Evolutionary conservation across 2,797 vertebrate species (phyloP).

Genomic region (Halcyon leucocephala): DNA sequence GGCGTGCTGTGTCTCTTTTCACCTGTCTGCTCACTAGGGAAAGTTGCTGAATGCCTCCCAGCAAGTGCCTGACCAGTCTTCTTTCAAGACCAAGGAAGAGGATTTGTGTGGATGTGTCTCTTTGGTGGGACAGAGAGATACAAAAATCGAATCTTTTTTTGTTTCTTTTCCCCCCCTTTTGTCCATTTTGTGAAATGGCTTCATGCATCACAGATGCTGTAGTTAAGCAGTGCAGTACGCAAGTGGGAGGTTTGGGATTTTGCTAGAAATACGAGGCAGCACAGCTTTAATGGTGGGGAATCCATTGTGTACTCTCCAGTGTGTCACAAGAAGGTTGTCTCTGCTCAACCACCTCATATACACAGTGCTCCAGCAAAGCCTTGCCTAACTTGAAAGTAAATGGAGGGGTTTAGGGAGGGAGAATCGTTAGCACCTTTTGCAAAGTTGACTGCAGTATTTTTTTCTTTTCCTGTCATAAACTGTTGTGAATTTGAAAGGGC

Average conservation of each 20-base stretch:
- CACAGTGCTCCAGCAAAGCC: neutral
- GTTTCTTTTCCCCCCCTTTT: neutral
- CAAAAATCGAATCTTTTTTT: neutral
- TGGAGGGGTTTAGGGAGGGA: neutral
- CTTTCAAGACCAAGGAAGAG: neutral
- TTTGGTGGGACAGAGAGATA: neutral
- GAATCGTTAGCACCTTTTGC: neutral
- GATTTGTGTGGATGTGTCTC: neutral
- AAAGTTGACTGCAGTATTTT: neutral
- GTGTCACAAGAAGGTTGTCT: neutral
- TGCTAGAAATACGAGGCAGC: neutral
- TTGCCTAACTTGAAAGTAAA: neutral
- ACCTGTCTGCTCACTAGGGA: neutral
- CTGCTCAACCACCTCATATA: neutral
- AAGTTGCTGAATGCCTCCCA: neutral
- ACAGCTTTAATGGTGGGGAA: neutral
- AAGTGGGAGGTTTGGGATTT: neutral
- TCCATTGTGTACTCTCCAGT: neutral
- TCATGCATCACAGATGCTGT: neutral
- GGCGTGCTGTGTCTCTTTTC: neutral
- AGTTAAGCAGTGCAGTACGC: neutral
- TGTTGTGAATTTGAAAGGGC: slow-evolving; percentile 21
- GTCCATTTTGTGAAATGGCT: neutral
- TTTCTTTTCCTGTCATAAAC: neutral
- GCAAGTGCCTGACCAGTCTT: neutral